phyloP scores from a whole-genome alignment of 2,888 invertebrate species.

The Neocrepidodera transversa region DNA sequence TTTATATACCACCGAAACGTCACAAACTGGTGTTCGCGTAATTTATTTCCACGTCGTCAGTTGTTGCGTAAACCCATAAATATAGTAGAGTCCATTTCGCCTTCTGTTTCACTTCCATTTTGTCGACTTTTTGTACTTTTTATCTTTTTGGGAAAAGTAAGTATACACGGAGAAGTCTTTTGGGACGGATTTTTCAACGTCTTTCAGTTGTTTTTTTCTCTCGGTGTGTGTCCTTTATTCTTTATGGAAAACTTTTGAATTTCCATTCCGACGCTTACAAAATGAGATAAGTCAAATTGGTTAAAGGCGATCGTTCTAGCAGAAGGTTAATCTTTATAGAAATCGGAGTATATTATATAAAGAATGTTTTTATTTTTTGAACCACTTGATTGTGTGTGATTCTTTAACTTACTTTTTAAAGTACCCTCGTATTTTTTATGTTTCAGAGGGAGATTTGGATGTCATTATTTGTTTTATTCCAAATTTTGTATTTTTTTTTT shows the following conservation, averaged over 20 bases:
- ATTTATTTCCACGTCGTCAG: not conserved
- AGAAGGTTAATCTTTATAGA: too few relatives aligned
- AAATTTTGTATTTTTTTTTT: too few relatives aligned
- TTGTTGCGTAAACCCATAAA: slow-evolving; percentile 6
- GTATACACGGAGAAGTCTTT: not conserved
- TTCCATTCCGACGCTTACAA: not conserved
- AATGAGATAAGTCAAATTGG: not conserved
- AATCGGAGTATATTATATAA: too few relatives aligned
- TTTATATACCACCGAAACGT: not conserved
- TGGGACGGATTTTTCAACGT: slow-evolving; percentile 1
- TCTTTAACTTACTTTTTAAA: too few relatives aligned
- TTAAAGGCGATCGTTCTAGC: not conserved
- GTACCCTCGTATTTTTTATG: too few relatives aligned
- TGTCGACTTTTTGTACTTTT: not conserved
- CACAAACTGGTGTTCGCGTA: not conserved
- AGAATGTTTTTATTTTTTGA: too few relatives aligned
- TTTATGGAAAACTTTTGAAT: not conserved
- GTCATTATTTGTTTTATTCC: too few relatives aligned
- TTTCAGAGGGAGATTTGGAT: too few relatives aligned
- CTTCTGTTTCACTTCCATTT: slow-evolving; percentile 1
- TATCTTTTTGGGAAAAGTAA: slow-evolving; percentile 1
- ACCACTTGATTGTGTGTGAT: too few relatives aligned
- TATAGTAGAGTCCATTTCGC: not conserved
- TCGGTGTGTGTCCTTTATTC: not conserved
- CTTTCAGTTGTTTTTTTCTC: not conserved